Evolutionary conservation across 1,140 invertebrate genomes (phyloP), one percentile per base, ranked within the genome.

Genomic region (Aphelenchoides avenae): DNA sequence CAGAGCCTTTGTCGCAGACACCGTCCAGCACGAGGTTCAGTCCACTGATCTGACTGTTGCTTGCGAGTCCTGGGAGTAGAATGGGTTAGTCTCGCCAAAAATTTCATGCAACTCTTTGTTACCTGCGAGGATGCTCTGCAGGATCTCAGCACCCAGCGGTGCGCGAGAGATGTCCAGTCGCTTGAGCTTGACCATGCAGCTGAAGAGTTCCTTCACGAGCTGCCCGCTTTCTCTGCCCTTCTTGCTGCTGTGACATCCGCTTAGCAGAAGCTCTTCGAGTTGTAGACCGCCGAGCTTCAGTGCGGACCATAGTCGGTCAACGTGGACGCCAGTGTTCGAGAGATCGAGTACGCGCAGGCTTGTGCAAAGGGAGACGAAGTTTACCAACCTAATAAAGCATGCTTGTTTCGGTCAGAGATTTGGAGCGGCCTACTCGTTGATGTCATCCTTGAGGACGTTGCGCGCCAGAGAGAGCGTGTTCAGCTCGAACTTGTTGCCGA

Each of bases 281-380:
- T 64, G 68, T n/a, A 75, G 58, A n/a, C 74, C 74, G 13, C 72
- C 72, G 26, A 75, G 59, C 42, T 75, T 75, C 3, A 75, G 50
- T 2, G 68, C 64, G 11, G 64, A 43, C 72, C 73, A 75, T 1
- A 75, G 62, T 37, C 70, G 65, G 49, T 75, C 72, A 15, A 72
- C 36, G 13, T 41, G 37, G 27, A 73, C 30, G 39, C 64, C 61
- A 5, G 71, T 77, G 33, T 64, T 56, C 24, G 61, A 64, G 3
- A 75, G 51, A 39, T 75, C 74, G 31, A 75, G 43, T 30, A 54
- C 26, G 15, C 74, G 49, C 7, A 75, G 51, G 6, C 55, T 57
- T 11, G 43, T 62, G 43, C 68, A 73, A 20, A 76, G 51, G 9
- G 72, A 75, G 11, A 75, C 46, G 27, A 75, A 64, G 58, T 76